Base-by-base conservation (phyloP, 2,797 vertebrate genomes). In the Microctenopoma stevenorrisi region DNA sequence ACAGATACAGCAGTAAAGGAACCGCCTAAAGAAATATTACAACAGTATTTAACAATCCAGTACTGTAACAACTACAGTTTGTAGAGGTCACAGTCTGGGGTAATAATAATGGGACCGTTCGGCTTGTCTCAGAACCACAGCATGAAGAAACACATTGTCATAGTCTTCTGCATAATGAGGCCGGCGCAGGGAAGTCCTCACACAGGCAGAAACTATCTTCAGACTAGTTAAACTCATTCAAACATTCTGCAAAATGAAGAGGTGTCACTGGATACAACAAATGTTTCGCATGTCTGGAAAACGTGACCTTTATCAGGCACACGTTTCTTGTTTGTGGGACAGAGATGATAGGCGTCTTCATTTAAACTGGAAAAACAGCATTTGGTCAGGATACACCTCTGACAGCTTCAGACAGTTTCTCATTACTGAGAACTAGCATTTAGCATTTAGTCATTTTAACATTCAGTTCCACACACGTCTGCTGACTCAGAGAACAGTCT, bases 371-470 rank as follows among this genome's bases (percentile, higher is more conserved):
- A 83, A 22, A 22, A 22, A 22, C 22, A 22, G 74, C 83, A 59
- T 79, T 85, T 86, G 84, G 85, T 75, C 68, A 4, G 10, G 64
- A 70, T 73, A 18, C 18, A 73, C 81, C 35, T 43, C 54, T 82
- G 79, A 85, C 83, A 75, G 78, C 79, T 74, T 83, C 83, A 83
- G 82, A 89, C 84, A 76, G 71, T 85, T 89, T 90, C 86, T 90
- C 86, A 92, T 92, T 90, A 91, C 86, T 62, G 72, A 82, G 72
- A 82, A 76, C 78, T 88, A 87, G 82, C 87, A 90, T 92, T 90
- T 90, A 90, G 83, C 85, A 75, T 90, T 91, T 86, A 91, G 88
- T 86, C 85, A 90, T 86, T 90, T 89, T 83, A 88, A 84, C 91
- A 89, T 88, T 85, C 85, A 76, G 76, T 79, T 86, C 82, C 65